These are phyloP conservation scores for Erebia palarica DNA, from an alignment of 2,888 invertebrate genomes.

Conservation along the genomic window DNA sequence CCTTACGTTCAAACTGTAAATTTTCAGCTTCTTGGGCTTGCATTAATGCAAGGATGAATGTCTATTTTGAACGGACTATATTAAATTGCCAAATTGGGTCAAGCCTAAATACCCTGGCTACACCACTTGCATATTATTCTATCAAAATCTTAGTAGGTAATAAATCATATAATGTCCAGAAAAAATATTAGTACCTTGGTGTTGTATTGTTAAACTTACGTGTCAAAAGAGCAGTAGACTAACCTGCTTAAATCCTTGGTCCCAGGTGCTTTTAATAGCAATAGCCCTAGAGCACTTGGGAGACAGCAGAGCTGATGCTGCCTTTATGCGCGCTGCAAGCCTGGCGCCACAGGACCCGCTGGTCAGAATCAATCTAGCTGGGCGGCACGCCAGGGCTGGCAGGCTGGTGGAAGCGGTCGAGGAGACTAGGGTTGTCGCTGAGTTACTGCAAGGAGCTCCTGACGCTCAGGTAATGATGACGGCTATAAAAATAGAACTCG, in stretches of 20 bases:
- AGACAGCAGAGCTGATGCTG: conserved; percentile 67
- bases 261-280: conserved; percentile 68
- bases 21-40: too few species aligned
- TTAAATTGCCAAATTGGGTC: too few species aligned
- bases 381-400: conserved; percentile 61
- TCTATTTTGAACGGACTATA: too few species aligned
- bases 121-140: too few species aligned
- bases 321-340: conserved; percentile 59
- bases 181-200: too few species aligned
- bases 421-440: conserved; percentile 53
- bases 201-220: too few species aligned
- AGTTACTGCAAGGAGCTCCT: conserved; percentile 52
- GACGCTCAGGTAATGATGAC: conserved; percentile 58
- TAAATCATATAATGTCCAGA: too few species aligned
- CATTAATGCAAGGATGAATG: too few species aligned
- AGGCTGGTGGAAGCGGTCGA: conserved; percentile 54
- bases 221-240: too few species aligned
- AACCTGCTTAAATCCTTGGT: background rate
- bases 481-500: conserved; percentile 51
- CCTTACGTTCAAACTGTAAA: too few species aligned
- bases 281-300: conserved; percentile 68
- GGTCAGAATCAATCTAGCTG: conserved; percentile 66
- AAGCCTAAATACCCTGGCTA: too few species aligned
- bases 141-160: too few species aligned
- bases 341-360: conserved; percentile 63